These are phyloP conservation scores for Sturnus vulgaris DNA, from an alignment of 2,113 vertebrate species.

Conservation along the genomic window DNA sequence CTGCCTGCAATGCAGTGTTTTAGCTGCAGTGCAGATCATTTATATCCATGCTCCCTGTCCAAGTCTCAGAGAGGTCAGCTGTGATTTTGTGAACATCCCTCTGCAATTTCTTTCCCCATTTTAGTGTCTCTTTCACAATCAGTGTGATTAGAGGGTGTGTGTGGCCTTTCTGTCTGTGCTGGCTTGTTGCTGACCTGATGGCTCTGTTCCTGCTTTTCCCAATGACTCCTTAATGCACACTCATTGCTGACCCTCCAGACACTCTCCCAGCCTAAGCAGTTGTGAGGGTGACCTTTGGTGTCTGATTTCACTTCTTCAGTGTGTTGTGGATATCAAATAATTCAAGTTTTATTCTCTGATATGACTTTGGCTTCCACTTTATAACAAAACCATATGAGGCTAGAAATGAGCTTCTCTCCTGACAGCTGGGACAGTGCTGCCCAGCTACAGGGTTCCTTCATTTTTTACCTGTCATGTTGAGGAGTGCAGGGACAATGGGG, in stretches of 20 bases:
- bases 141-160: background rate
- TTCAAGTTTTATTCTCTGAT: background rate
- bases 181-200: background rate
- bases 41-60: background rate
- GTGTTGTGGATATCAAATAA: background rate
- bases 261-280: background rate
- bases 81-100: background rate
- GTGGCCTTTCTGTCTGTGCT: background rate
- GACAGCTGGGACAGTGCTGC: background rate
- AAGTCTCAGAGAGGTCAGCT: constrained; percentile 1
- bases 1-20: constrained; percentile 52
- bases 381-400: background rate
- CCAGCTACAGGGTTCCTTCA: background rate
- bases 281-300: background rate
- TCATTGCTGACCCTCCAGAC: background rate
- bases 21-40: constrained; percentile 44
- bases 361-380: background rate
- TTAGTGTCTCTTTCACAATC: background rate
- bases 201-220: background rate
- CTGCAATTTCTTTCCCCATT: background rate
- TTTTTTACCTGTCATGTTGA: background rate
- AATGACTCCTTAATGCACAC: background rate
- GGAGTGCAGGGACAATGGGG: background rate
- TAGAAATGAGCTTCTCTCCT: background rate
- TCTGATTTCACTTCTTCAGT: background rate